A percentile compares a stretch with the other conserved stretches of the same genome.
phyloP scores from a whole-genome alignment of 1,140 invertebrate species.

The Nasonia longicornis region DNA sequence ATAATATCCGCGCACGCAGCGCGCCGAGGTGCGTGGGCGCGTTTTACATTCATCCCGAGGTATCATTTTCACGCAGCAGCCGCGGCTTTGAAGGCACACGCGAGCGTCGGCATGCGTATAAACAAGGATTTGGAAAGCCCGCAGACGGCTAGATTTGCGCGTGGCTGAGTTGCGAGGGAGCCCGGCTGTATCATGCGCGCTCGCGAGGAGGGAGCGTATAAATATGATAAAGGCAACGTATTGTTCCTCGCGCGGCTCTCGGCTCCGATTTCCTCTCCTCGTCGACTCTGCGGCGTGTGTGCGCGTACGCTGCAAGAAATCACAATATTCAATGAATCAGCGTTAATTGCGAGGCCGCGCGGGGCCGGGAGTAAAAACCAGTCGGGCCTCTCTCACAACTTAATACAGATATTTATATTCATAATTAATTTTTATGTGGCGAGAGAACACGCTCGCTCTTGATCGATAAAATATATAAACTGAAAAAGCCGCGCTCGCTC shows the following conservation, averaged over 20 bases:
- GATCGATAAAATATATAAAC: constrained; percentile 5
- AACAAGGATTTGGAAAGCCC: constrained; percentile 9
- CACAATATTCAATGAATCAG: background rate
- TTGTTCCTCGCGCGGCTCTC: background rate
- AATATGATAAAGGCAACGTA: constrained; percentile 36
- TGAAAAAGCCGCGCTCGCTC: background rate
- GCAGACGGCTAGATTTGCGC: constrained; percentile 26
- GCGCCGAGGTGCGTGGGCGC: constrained; percentile 57
- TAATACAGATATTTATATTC: constrained; percentile 19
- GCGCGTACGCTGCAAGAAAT: background rate
- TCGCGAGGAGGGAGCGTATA: constrained; percentile 26
- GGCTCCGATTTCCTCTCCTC: too few relatives aligned
- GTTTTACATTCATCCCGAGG: constrained; percentile 62
- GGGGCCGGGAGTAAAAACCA: background rate
- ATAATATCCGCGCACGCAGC: constrained; percentile 58
- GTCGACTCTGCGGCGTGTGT: too few relatives aligned
- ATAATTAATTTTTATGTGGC: constrained; percentile 15
- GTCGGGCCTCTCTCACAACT: background rate
- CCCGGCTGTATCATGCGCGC: constrained; percentile 40
- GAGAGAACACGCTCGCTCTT: background rate
- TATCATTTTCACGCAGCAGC: constrained; percentile 59
- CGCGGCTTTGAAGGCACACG: constrained; percentile 58
- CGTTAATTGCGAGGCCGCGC: background rate
- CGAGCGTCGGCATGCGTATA: constrained; percentile 43
- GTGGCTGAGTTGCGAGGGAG: background rate